Evolutionary conservation across 2,113 vertebrate genomes (phyloP), one percentile per base, ranked within the genome.

Genomic region (Ochotona princeps): DNA sequence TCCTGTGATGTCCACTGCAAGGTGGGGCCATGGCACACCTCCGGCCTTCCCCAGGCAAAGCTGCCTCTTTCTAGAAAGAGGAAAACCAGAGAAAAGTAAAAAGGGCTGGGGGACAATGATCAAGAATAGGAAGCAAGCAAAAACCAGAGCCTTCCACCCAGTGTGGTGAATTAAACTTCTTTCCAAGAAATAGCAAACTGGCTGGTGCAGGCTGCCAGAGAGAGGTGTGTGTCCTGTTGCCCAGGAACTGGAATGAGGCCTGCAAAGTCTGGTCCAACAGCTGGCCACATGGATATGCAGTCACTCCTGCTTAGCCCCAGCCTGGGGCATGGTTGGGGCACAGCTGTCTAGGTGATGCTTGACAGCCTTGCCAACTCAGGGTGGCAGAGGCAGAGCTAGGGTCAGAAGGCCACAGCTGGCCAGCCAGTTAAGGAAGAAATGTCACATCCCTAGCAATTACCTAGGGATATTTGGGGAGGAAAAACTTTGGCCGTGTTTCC

Each of bases 121-220:
- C 85, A 74, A 75, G 57, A 63, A 0, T 81, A 73, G 80, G 83
- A 80, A 83, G 87, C 83, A 89, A 76, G 73, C n/a, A 44, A 32
- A 32, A 61, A 76, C 83, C 86, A 91, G 75, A 93, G 94, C 54
- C 84, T 94, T 90, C 85, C 28, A 86, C 51, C 57, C 38, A 90
- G 69, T n/a, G 44, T 63, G 61, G 72, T 32, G 51, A 95, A 81
- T 79, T 94, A 47, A 93, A 35, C 21, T 13, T 86, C 87, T 70
- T 81, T n/a, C 89, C 70, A 94, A 76, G 91, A 57, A 73, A 94
- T 17, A 90, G 63, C 75, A 88, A 87, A 61, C 66, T 81, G 67
- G 26, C 49, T 8, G 5, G 78, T 12, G 44, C 51, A 60, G 76
- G 61, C 74, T 1, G 0, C 21, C 1, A 1, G 72, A 21, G 83